Conservation (phyloP, 2,797 vertebrate genomes). For the Prionace glauca region DNA sequence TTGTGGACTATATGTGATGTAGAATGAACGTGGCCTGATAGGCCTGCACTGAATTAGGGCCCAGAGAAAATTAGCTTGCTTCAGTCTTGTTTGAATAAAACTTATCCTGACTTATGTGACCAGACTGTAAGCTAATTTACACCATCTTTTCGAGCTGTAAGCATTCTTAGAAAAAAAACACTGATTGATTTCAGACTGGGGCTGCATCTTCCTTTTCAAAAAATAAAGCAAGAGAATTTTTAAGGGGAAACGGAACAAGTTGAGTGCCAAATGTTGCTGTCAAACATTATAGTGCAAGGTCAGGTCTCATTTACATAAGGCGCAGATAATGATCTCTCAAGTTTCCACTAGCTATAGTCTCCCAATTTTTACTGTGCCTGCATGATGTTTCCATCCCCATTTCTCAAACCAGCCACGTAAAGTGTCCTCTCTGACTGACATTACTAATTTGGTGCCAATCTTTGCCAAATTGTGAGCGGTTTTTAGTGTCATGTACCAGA, state of each 20-base stretch:
- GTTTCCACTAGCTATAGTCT: background rate
- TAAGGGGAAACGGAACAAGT: background rate
- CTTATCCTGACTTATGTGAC: background rate
- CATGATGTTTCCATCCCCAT: background rate
- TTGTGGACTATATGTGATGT: background rate
- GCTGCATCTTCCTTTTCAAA: background rate
- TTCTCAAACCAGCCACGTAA: background rate
- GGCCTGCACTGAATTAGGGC: background rate
- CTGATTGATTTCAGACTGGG: background rate
- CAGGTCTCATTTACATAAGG: background rate
- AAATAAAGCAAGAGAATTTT: background rate
- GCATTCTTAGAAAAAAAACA: background rate
- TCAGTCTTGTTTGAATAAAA: background rate
- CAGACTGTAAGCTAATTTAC: background rate
- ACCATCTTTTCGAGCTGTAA: background rate
- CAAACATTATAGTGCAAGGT: background rate
- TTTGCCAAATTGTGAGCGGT: background rate
- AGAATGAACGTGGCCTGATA: background rate
- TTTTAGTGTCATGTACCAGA: background rate
- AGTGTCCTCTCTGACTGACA: background rate
- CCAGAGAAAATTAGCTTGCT: background rate
- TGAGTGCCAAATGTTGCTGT: no score
- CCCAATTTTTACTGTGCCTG: background rate
- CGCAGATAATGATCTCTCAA: background rate
- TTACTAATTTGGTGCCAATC: background rate